Evolutionary conservation across 1,140 invertebrate species (phyloP).

Genomic region (Cotesia vestalis): DNA sequence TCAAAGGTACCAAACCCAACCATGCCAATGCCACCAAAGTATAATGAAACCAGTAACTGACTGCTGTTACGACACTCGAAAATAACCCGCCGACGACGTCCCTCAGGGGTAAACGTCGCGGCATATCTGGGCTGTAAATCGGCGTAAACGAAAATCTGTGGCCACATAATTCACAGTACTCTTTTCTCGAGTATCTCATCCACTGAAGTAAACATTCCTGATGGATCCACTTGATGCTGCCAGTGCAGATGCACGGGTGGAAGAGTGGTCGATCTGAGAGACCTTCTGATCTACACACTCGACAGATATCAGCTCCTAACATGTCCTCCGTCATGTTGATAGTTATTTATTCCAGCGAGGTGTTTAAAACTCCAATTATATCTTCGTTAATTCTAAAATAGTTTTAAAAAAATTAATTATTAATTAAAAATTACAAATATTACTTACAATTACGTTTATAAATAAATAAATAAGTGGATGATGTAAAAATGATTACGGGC

Average conservation of each 20-base stretch:
- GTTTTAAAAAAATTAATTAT: slow-evolving; percentile 5
- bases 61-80: slow-evolving; percentile 87
- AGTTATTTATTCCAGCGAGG: neutral
- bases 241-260: slow-evolving; percentile 98
- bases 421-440: neutral
- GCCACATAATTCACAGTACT: slow-evolving; percentile 98
- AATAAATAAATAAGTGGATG: neutral
- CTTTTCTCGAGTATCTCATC: slow-evolving; percentile 96
- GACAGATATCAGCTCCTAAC: slow-evolving; percentile 86
- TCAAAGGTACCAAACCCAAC: slow-evolving; percentile 96
- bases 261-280: slow-evolving; percentile 86
- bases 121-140: slow-evolving; percentile 99
- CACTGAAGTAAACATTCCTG: slow-evolving; percentile 90
- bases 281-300: slow-evolving; percentile 96
- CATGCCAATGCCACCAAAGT: slow-evolving; percentile 95
- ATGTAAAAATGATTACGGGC: neutral
- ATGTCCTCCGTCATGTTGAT: slow-evolving; percentile 67
- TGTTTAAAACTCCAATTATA: neutral
- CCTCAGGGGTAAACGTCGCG: slow-evolving; percentile 88
- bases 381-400: neutral
- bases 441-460: neutral
- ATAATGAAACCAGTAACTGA: slow-evolving; percentile 97
- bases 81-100: slow-evolving; percentile 91
- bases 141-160: slow-evolving; percentile 98
- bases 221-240: slow-evolving; percentile 99